These are phyloP conservation scores for Bombus terrestris DNA, from an alignment of 1,140 invertebrate species.

Conservation along the genomic window DNA sequence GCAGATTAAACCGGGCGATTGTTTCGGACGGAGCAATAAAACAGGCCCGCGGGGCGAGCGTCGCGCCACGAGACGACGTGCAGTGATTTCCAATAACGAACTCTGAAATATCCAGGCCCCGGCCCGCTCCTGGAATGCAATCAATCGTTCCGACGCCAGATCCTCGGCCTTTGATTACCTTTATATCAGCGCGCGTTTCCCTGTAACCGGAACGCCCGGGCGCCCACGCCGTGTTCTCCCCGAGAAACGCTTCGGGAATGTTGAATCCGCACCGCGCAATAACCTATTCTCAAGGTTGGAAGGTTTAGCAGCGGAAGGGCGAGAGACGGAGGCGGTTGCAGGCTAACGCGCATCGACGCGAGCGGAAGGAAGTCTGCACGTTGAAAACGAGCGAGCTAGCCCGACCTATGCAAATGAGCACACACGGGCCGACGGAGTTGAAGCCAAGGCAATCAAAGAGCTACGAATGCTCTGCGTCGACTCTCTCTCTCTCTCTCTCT, in stretches of 20 bases:
- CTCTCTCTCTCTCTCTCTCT: not conserved
- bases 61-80: not conserved
- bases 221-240: not conserved
- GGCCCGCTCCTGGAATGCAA: conserved; percentile 42
- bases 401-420: conserved; percentile 51
- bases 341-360: conserved; percentile 42
- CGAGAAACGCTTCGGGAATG: conserved; percentile 47
- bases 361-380: conserved; percentile 37
- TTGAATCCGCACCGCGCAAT: conserved; percentile 45
- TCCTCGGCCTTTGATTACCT: conserved; percentile 53
- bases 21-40: conserved; percentile 41
- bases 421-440: conserved; percentile 27
- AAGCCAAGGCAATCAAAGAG: conserved; percentile 44
- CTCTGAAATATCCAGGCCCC: conserved; percentile 40
- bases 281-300: conserved; percentile 25
- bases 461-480: not conserved
- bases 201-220: conserved; percentile 18
- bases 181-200: conserved; percentile 40
- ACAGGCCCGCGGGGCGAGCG: not conserved
- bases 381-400: conserved; percentile 33
- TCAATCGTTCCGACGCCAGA: conserved; percentile 47
- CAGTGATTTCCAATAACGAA: conserved; percentile 55
- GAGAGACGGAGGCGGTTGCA: not conserved
- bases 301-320: not conserved
- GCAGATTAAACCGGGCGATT: conserved; percentile 29